Conservation (phyloP, 35 echinoderm and acorn worm species). For the Ophioderma brevispina region DNA sequence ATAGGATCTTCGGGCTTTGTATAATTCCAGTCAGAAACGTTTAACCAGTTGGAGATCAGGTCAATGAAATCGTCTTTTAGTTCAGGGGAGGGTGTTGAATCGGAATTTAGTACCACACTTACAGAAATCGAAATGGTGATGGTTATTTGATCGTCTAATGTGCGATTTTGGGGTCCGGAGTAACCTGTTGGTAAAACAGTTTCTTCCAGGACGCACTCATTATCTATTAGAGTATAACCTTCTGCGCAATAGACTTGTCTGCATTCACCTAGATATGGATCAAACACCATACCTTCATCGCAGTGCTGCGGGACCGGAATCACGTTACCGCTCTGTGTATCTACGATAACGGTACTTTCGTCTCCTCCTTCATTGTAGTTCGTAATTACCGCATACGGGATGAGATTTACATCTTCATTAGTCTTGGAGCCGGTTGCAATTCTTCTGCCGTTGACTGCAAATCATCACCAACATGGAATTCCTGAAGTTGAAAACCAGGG, state of each 20-base stretch:
- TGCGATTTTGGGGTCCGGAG: neutral
- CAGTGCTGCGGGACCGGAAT: constrained; percentile 37
- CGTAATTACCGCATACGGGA: constrained; percentile 50
- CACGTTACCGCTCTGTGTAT: constrained; percentile 27
- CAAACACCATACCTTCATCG: constrained; percentile 45
- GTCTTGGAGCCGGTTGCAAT: neutral
- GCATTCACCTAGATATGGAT: constrained; percentile 60
- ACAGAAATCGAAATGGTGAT: neutral
- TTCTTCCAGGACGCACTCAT: constrained; percentile 30
- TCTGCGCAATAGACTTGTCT: constrained; percentile 51
- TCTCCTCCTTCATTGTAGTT: constrained; percentile 47
- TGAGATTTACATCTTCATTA: neutral
- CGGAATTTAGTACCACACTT: neutral
- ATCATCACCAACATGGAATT: neutral
- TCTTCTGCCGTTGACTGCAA: neutral
- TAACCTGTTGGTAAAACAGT: neutral
- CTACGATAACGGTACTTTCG: constrained; percentile 1
- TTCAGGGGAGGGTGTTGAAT: neutral
- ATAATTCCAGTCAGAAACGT: constrained; percentile 13
- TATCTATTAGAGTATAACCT: constrained; percentile 35
- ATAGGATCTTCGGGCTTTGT: neutral
- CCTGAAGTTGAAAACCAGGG: neutral
- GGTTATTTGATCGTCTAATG: neutral
- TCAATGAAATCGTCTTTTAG: neutral
- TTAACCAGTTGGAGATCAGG: neutral